Percentiles rank a stretch among this genome's conserved stretches.
These are phyloP conservation scores for Cacoxenus indagator DNA, from an alignment of 2,888 invertebrate species.

Conservation along the genomic window DNA sequence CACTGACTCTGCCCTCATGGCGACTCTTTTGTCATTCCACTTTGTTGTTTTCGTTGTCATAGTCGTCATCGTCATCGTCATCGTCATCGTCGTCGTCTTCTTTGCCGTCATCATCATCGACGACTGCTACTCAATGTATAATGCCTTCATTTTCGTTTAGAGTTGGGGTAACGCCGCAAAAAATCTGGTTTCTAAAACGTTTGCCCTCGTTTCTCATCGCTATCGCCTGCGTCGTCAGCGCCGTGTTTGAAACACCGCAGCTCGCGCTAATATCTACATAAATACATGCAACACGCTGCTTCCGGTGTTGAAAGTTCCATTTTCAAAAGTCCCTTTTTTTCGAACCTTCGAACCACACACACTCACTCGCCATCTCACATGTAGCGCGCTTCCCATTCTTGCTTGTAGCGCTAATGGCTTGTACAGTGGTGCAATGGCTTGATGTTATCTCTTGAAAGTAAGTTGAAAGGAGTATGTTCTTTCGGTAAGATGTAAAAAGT, in stretches of 20 bases:
- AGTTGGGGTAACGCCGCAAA: slow-evolving; percentile 7
- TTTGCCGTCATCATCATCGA: background rate
- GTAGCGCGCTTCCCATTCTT: background rate
- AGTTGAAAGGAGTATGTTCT: background rate
- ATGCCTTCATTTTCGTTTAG: slow-evolving; percentile 5
- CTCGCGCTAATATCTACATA: slow-evolving; percentile 58
- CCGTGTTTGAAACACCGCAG: background rate
- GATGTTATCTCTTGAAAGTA: background rate
- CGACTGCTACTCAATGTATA: background rate
- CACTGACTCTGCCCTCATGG: background rate
- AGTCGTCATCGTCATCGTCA: background rate
- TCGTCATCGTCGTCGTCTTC: background rate
- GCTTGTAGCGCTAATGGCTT: slow-evolving; percentile 15
- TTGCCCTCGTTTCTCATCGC: background rate
- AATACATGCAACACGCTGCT: slow-evolving; percentile 64
- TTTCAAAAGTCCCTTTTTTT: slow-evolving; percentile 44
- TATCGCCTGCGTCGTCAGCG: background rate
- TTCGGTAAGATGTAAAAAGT: no score
- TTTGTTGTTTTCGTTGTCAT: background rate
- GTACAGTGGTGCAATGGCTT: slow-evolving; percentile 6
- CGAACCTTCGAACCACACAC: background rate
- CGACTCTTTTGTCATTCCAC: background rate
- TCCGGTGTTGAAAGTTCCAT: slow-evolving; percentile 64
- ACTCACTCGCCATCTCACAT: background rate
- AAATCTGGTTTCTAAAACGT: slow-evolving; percentile 8